These are phyloP conservation scores for Atherinomorus stipes DNA, from an alignment of 2,113 vertebrate species.

Conservation along the genomic window DNA sequence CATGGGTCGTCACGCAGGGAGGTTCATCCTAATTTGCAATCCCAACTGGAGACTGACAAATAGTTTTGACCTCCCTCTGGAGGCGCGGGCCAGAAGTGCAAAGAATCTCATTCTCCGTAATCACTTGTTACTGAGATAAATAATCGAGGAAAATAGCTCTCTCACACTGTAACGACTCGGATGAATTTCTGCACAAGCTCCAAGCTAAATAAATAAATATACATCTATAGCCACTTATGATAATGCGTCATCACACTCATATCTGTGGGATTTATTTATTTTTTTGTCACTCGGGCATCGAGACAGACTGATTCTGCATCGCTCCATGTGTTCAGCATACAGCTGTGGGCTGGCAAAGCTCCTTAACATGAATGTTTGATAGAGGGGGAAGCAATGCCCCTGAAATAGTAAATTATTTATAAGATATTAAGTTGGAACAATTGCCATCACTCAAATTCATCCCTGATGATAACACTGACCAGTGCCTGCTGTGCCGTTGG, in stretches of 20 bases:
- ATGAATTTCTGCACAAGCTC: slow-evolving; percentile 34
- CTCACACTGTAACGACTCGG: slow-evolving; percentile 56
- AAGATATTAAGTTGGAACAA: slow-evolving; percentile 81
- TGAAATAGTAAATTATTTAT: slow-evolving; percentile 82
- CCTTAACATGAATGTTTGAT: slow-evolving; percentile 63
- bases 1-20: slow-evolving; percentile 79
- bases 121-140: slow-evolving; percentile 79
- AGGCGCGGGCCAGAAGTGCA: slow-evolving; percentile 81
- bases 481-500: slow-evolving; percentile 73
- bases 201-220: slow-evolving; percentile 39
- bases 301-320: slow-evolving; percentile 29
- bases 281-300: slow-evolving; percentile 22
- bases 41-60: slow-evolving; percentile 86
- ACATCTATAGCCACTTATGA: slow-evolving; percentile 56
- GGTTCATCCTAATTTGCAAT: slow-evolving; percentile 85
- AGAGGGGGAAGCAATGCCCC: slow-evolving; percentile 46
- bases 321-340: slow-evolving; percentile 60
- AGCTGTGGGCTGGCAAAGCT: slow-evolving; percentile 69
- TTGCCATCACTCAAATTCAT: slow-evolving; percentile 79
- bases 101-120: slow-evolving; percentile 75
- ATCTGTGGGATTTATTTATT: slow-evolving; percentile 20
- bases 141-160: slow-evolving; percentile 68
- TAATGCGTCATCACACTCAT: slow-evolving; percentile 51
- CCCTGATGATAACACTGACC: slow-evolving; percentile 73
- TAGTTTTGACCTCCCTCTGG: slow-evolving; percentile 87